Base-by-base conservation (phyloP, 2,113 vertebrate genomes). In the Bungarus multicinctus region DNA sequence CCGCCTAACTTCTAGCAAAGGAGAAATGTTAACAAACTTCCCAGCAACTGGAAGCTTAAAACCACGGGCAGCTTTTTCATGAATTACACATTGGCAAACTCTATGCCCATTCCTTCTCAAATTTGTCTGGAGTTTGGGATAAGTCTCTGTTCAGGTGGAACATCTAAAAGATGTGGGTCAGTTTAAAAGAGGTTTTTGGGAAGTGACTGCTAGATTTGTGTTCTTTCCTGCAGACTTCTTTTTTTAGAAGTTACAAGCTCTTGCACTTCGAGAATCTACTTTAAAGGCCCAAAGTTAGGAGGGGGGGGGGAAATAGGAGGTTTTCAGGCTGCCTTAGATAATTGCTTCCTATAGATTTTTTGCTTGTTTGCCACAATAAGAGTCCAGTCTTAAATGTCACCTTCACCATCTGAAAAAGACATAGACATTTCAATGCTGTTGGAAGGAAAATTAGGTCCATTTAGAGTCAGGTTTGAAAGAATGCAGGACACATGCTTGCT, bases 321-420 rank as follows among this genome's bases (percentile, higher is more conserved):
- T 74, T 43, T n/a, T 3, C 14, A 85, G 47, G 22, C 93, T 94
- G 91, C 94, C 23, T 57, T 95, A 92, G 92, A 91, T 95, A 95
- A 90, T 52, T 87, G 89, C 90, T 81, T 60, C 52, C 90, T 95
- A 90, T 92, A 4, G 92, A 88, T 94, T 39, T 39, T 86, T 90
- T 92, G 93, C 47, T 50, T 74, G 87, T 88, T 92, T 88, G 86
- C 58, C 27, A 22, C 55, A 69, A 4, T 4, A 64, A 54, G 7
- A 39, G n/a, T 10, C 25, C 47, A 53, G 47, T 88, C 69, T 74
- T 43, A 9, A 30, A 53, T 30, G 58, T 22, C 14, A 53, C 45
- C 30, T 53, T 74, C 90, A 54, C 34, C 57, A 91, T 85, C 88
- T 85, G 90, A 50, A 93, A 93, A 93, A 94, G 91, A 18, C 16